These are phyloP conservation scores for Drosophila ustulata DNA, from an alignment of 2,888 invertebrate genomes.

Conservation along the genomic window DNA sequence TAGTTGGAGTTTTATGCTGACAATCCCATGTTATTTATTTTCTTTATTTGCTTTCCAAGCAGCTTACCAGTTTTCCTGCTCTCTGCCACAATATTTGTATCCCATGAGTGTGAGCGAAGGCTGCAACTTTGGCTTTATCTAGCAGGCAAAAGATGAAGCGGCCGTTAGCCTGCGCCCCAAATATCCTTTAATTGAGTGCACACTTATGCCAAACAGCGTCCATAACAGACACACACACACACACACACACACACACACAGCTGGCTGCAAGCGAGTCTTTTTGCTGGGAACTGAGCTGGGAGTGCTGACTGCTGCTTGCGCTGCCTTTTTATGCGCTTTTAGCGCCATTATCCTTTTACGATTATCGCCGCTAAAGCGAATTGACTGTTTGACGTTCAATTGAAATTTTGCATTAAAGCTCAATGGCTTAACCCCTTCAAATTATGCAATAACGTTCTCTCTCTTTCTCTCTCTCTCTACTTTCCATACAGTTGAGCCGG, in stretches of 20 bases:
- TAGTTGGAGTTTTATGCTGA: slow-evolving; percentile 23
- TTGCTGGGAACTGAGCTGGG: background rate
- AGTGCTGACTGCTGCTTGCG: slow-evolving; percentile 19
- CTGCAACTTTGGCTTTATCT: slow-evolving; percentile 52
- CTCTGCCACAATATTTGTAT: background rate
- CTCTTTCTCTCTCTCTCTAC: background rate
- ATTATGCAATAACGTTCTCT: slow-evolving; percentile 70
- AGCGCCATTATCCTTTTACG: slow-evolving; percentile 81
- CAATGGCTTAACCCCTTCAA: slow-evolving; percentile 80
- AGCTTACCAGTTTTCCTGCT: slow-evolving; percentile 21
- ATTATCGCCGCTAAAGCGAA: slow-evolving; percentile 81
- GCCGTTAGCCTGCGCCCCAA: slow-evolving; percentile 56
- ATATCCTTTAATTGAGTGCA: slow-evolving; percentile 80
- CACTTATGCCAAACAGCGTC: slow-evolving; percentile 64
- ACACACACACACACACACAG: slow-evolving; percentile 6
- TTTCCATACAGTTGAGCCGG: background rate
- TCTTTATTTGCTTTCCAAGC: slow-evolving; percentile 34
- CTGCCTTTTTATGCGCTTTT: slow-evolving; percentile 78
- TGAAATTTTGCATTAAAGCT: slow-evolving; percentile 81
- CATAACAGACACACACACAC: slow-evolving; percentile 22
- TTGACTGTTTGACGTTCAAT: slow-evolving; percentile 82
- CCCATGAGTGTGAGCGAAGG: background rate
- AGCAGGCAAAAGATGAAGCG: slow-evolving; percentile 45
- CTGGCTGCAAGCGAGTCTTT: slow-evolving; percentile 20
- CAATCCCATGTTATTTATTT: slow-evolving; percentile 36